Percentiles rank a stretch among this genome's conserved stretches.
Conservation (phyloP, 2,113 vertebrate species). For the Cinclus cinclus region DNA sequence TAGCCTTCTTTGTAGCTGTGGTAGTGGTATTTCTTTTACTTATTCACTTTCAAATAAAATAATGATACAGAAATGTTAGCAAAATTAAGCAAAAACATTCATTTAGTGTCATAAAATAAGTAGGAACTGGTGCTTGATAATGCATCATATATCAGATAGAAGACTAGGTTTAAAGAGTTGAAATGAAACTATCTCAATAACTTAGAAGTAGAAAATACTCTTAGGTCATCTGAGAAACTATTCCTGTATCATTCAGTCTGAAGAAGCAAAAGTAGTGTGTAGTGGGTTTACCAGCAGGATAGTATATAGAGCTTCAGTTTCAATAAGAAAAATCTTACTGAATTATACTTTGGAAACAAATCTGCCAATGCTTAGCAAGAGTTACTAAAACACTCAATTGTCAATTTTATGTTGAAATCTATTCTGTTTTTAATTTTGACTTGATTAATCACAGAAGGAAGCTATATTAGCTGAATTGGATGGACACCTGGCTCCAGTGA, state of each 20-base stretch:
- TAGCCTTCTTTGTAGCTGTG: not conserved
- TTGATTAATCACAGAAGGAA: constrained; percentile 35
- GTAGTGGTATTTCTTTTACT: not conserved
- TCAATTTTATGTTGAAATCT: not conserved
- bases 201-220: not conserved
- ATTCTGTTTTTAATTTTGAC: not conserved
- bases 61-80: not conserved
- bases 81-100: not conserved
- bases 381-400: not conserved
- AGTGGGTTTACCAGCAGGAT: not conserved
- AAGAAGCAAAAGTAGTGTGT: not conserved
- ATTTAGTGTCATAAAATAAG: not conserved
- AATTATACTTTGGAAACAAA: not conserved
- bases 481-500: constrained; percentile 80
- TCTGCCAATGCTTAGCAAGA: not conserved
- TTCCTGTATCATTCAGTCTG: not conserved
- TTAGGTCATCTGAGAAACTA: not conserved
- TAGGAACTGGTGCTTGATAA: not conserved
- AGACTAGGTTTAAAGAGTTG: not conserved
- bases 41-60: not conserved
- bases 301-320: not conserved
- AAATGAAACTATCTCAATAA: not conserved
- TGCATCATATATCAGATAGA: not conserved
- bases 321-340: not conserved
- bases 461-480: constrained; percentile 65